phyloP scores from a whole-genome alignment of 2,113 vertebrate genomes.

The Bubo blakistoni region DNA sequence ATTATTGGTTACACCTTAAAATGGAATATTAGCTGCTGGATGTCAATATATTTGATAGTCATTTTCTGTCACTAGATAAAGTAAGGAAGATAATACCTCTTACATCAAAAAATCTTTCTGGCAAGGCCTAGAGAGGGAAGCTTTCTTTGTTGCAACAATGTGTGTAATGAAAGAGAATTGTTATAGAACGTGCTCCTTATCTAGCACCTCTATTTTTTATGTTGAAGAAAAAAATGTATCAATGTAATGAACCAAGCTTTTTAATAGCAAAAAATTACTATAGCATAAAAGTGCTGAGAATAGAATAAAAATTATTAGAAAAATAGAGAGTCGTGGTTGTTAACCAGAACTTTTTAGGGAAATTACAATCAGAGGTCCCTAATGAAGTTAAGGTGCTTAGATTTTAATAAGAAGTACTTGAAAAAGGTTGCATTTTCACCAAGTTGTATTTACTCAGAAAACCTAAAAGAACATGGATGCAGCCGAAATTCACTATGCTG shows the following conservation, averaged over 20 bases:
- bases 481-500: neutral
- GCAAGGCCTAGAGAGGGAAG: neutral
- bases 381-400: neutral
- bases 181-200: neutral
- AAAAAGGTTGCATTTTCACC: neutral
- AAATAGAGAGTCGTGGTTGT: neutral
- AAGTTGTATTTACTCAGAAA: neutral
- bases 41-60: neutral
- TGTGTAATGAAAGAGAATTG: neutral
- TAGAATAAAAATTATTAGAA: neutral
- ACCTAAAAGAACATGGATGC: rapidly evolving
- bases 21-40: neutral
- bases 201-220: neutral
- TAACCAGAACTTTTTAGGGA: neutral
- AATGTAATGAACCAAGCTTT: neutral
- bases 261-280: neutral
- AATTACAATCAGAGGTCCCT: neutral
- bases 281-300: neutral
- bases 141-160: neutral
- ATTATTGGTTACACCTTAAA: neutral
- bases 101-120: neutral
- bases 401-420: neutral
- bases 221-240: neutral
- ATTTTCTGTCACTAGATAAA: neutral
- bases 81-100: neutral